Base-by-base conservation (phyloP, 2,888 invertebrate species). In the Petrolisthes cinctipes region DNA sequence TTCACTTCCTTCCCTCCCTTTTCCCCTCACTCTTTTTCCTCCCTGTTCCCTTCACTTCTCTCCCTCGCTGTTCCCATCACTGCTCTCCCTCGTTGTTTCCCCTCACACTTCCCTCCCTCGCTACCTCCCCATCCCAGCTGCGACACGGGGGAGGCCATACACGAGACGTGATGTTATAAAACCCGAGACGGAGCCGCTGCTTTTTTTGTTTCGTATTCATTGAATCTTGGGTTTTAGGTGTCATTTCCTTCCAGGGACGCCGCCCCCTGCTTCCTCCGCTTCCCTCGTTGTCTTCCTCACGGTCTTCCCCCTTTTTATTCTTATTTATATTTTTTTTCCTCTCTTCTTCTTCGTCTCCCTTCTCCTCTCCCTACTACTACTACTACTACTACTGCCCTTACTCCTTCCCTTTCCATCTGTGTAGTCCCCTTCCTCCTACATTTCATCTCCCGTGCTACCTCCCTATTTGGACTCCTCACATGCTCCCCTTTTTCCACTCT, bases 161-260 rank as follows among this genome's bases (percentile, higher is more conserved):
- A 71, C 17, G 71, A 6, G 71, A 71, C 71, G 71, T 71, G 71
- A 71, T 20, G 71, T 71, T 71, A 71, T 71, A 71, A 71, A 71
- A 71, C 71, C 20, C 71, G 20, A 20, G 71, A 14, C 20, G 71
- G 17, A 11, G 71, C 71, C n/a, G 71, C 71, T n/a, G n/a, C 71
- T 71, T 71, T 71, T 71, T 71, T 71, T 14, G 14, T 71, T 71
- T 61, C 71, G 71, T n/a, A 71, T 71, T 71, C 71, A 71, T 71
- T 71, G 71, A 71, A 71, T 71, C 71, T 71, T 20, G 71, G 71
- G 71, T 71, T 71, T 71, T 71, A 71, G 71, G 71, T 71, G 71
- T 20, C 71, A 20, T 71, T 71, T 71, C 9, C 61, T 61, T 17
- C 61, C 61, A 14, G 61, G 61, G 61, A 17, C 61, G 61, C 61